These are phyloP conservation scores for Ophraella communa DNA, from an alignment of 2,888 invertebrate genomes.

Conservation along the genomic window DNA sequence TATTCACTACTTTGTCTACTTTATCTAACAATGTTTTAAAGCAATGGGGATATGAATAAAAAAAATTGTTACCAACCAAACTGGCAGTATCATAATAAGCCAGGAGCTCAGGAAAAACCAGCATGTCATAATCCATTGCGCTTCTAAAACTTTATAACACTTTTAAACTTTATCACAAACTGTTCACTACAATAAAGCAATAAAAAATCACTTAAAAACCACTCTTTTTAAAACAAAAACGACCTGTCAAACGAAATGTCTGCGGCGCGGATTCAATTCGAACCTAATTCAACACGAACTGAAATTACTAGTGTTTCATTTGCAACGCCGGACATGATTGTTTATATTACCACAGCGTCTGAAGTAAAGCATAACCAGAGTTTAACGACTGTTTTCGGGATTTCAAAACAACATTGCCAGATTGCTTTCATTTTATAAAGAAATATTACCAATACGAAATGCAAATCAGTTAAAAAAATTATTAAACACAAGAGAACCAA, in stretches of 20 bases:
- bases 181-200: neutral
- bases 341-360: slow-evolving; percentile 56
- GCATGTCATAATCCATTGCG: slow-evolving; percentile 70
- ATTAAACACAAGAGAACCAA: too few relatives aligned
- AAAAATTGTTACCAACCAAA: slow-evolving; percentile 39
- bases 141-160: slow-evolving; percentile 14
- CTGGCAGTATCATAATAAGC: slow-evolving; percentile 67
- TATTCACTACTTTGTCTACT: too few relatives aligned
- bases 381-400: slow-evolving; percentile 43
- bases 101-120: slow-evolving; percentile 69
- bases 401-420: slow-evolving; percentile 45
- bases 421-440: neutral
- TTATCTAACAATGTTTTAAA: too few relatives aligned
- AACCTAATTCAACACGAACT: slow-evolving; percentile 51
- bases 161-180: slow-evolving; percentile 5
- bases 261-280: slow-evolving; percentile 21
- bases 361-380: slow-evolving; percentile 55
- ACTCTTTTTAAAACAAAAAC: slow-evolving; percentile 10
- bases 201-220: slow-evolving; percentile 25
- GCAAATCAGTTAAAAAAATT: too few relatives aligned
- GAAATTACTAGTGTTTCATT: slow-evolving; percentile 45
- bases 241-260: slow-evolving; percentile 12
- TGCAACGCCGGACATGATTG: slow-evolving; percentile 54
- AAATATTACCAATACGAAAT: too few relatives aligned
- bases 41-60: too few relatives aligned